Evolutionary conservation across 1,140 invertebrate species (phyloP).

Genomic region (Hyposmocoma kahamanoa): DNA sequence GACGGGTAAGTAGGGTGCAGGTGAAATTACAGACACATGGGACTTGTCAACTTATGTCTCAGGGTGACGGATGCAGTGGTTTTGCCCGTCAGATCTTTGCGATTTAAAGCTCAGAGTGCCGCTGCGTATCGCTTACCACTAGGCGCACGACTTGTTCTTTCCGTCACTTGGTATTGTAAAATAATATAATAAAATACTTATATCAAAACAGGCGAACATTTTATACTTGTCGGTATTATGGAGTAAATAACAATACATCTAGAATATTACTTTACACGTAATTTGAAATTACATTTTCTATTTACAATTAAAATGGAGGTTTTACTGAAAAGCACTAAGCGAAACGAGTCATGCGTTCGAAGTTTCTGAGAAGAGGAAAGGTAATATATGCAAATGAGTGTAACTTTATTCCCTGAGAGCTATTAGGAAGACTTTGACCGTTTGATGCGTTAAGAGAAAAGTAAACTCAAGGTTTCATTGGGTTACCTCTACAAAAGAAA

Average conservation of each 20-base stretch:
- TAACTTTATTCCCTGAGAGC: constrained; percentile 58
- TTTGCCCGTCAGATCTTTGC: too few species aligned
- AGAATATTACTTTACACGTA: not conserved
- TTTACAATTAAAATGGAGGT: constrained; percentile 2
- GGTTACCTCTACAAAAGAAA: constrained; percentile 19
- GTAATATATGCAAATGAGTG: constrained; percentile 63
- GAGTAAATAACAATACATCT: not conserved
- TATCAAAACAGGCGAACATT: not conserved
- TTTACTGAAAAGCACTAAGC: constrained; percentile 8
- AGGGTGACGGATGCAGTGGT: too few species aligned
- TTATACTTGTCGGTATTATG: not conserved
- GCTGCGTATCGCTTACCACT: too few species aligned
- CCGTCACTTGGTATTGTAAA: too few species aligned
- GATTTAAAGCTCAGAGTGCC: too few species aligned
- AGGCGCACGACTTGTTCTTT: too few species aligned
- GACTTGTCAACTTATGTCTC: too few species aligned
- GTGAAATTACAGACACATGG: too few species aligned
- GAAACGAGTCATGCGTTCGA: constrained; percentile 17
- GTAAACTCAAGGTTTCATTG: constrained; percentile 33
- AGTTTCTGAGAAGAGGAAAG: constrained; percentile 51
- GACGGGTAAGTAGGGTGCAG: too few species aligned
- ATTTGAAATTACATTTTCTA: not conserved
- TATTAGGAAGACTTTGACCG: constrained; percentile 57
- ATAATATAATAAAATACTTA: not conserved
- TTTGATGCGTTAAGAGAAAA: constrained; percentile 50